phyloP scores from a whole-genome alignment of 2,113 vertebrate species.

The Geococcyx californianus region DNA sequence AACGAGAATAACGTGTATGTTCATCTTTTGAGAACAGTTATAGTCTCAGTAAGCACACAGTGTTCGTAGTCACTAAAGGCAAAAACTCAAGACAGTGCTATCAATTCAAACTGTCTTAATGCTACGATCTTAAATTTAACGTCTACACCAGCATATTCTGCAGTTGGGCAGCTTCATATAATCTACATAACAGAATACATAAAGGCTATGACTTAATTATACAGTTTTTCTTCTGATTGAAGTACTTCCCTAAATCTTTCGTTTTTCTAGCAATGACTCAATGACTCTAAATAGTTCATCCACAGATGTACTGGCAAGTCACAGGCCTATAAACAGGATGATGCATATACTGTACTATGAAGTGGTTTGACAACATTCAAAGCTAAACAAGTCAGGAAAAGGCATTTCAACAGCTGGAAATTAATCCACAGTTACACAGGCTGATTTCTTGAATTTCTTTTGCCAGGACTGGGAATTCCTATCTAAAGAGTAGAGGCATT shows the following conservation, averaged over 20 bases:
- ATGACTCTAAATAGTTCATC: background rate
- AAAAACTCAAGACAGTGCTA: background rate
- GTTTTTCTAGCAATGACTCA: background rate
- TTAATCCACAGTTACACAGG: background rate
- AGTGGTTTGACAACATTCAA: background rate
- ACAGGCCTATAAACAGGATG: background rate
- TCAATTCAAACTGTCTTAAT: background rate
- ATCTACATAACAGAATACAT: background rate
- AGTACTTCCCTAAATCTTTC: background rate
- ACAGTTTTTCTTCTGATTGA: background rate
- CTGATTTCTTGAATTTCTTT: background rate
- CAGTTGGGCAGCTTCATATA: background rate
- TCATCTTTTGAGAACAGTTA: background rate
- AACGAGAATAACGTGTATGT: background rate
- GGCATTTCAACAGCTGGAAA: background rate
- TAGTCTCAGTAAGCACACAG: background rate
- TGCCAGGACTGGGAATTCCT: background rate
- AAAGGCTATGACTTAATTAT: background rate
- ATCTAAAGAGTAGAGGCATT: background rate
- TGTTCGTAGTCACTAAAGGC: background rate
- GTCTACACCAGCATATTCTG: background rate
- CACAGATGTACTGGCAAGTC: background rate
- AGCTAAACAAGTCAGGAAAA: background rate
- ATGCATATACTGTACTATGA: background rate
- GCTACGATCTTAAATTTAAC: background rate